phyloP scores from a whole-genome alignment of 2,888 invertebrate species.

The Torymus auratus region DNA sequence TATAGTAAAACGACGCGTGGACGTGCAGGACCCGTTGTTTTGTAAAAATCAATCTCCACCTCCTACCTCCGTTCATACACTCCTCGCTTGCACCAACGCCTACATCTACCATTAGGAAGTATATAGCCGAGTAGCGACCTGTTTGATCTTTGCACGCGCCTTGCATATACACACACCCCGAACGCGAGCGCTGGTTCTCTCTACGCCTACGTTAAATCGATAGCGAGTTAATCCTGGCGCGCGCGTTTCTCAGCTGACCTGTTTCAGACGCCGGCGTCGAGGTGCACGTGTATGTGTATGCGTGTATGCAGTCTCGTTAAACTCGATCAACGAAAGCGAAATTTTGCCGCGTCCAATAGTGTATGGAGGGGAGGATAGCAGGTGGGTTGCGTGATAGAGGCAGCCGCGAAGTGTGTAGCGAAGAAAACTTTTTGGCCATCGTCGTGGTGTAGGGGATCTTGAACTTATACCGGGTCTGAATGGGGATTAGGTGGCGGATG shows the following conservation, averaged over 20 bases:
- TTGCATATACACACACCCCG: not conserved
- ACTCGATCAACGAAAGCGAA: constrained; percentile 52
- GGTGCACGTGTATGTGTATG: not conserved
- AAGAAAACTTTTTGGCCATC: constrained; percentile 31
- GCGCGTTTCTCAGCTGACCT: constrained; percentile 49
- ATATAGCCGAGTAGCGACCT: constrained; percentile 10
- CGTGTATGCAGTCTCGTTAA: constrained; percentile 30
- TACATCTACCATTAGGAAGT: too few species aligned
- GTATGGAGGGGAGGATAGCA: too few species aligned
- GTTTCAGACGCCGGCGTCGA: constrained; percentile 2
- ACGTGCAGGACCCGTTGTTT: too few species aligned
- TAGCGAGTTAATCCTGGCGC: constrained; percentile 50
- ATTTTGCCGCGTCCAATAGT: constrained; percentile 21
- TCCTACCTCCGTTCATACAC: too few species aligned
- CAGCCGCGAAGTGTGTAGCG: constrained; percentile 1
- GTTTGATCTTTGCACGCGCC: constrained; percentile 35
- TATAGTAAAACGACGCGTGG: too few species aligned
- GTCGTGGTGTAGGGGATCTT: constrained; percentile 32
- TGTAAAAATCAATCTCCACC: too few species aligned
- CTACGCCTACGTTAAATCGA: constrained; percentile 45
- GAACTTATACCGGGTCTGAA: constrained; percentile 21
- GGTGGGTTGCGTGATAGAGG: not conserved
- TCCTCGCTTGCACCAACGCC: too few species aligned
- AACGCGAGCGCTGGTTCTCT: too few species aligned
- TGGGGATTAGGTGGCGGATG: constrained; percentile 40